Percentiles rank a stretch among this genome's conserved stretches.
Evolutionary conservation across 1,140 invertebrate genomes (phyloP).

Genomic region (Scaptodrosophila lebanonensis): DNA sequence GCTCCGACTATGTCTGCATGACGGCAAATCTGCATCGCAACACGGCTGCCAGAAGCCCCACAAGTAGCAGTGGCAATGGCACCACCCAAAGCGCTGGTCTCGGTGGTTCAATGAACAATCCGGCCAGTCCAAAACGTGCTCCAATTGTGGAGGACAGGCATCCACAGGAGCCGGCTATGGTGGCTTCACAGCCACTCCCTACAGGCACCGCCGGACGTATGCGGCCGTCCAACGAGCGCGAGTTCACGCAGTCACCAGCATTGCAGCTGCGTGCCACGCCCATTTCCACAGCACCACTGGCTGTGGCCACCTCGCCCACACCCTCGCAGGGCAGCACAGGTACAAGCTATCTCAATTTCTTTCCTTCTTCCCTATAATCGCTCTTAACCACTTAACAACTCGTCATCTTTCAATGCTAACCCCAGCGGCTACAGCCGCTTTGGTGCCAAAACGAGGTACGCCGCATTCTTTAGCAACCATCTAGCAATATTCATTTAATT

Average conservation of each 20-base stretch:
- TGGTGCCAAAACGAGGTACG: slow-evolving; percentile 56
- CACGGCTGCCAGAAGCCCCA: slow-evolving; percentile 5
- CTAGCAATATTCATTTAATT: no score
- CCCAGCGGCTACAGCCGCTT: slow-evolving; percentile 46
- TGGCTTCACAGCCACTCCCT: background rate
- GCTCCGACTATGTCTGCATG: slow-evolving; percentile 85
- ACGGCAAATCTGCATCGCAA: slow-evolving; percentile 79
- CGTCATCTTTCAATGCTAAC: slow-evolving; percentile 22
- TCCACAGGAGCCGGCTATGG: slow-evolving; percentile 4
- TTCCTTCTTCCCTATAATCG: background rate
- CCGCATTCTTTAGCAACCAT: no score
- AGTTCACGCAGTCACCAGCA: slow-evolving; percentile 23
- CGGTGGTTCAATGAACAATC: background rate
- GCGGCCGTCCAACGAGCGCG: slow-evolving; percentile 12
- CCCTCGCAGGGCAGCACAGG: slow-evolving; percentile 74
- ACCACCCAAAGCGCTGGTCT: background rate
- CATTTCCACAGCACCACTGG: slow-evolving; percentile 52
- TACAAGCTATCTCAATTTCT: slow-evolving; percentile 8
- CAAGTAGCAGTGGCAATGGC: slow-evolving; percentile 1
- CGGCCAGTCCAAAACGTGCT: slow-evolving; percentile 23
- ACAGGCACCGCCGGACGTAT: background rate
- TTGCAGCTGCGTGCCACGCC: slow-evolving; percentile 50
- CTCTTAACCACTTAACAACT: background rate
- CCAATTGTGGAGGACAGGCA: slow-evolving; percentile 8
- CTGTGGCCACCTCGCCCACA: slow-evolving; percentile 68